Conservation (phyloP, 2,113 vertebrate genomes). For the Malaclemys terrapin region DNA sequence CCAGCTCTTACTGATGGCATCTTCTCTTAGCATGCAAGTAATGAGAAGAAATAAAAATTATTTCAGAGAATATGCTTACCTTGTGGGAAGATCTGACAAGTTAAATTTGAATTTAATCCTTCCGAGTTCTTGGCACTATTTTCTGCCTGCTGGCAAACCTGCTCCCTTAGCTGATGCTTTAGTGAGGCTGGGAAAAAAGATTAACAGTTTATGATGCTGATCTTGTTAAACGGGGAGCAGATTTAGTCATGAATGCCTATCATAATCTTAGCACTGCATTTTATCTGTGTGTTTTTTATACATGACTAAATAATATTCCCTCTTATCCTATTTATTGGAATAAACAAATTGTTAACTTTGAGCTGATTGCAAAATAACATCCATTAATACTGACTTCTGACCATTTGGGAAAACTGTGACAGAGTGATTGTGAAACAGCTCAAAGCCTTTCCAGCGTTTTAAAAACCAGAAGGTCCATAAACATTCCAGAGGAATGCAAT, state of each 20-base stretch:
- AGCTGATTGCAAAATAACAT: neutral
- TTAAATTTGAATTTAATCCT: neutral
- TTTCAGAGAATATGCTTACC: neutral
- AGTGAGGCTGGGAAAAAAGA: neutral
- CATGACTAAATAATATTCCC: neutral
- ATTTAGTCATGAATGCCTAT: neutral
- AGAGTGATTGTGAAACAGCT: neutral
- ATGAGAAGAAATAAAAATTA: neutral
- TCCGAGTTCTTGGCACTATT: neutral
- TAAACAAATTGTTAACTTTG: neutral
- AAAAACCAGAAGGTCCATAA: neutral
- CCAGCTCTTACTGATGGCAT: neutral
- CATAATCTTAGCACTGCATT: neutral
- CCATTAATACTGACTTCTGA: neutral
- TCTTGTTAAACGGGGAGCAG: neutral
- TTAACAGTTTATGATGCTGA: neutral
- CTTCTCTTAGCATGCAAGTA: rapidly evolving
- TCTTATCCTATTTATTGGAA: neutral
- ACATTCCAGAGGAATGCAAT: neutral
- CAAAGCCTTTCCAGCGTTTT: neutral
- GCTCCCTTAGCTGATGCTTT: neutral
- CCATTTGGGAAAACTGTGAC: neutral
- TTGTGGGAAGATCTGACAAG: neutral
- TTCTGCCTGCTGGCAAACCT: conserved; percentile 14
- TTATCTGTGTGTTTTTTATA: neutral